phyloP scores from a whole-genome alignment of 2,888 invertebrate species.

The Erebia palarica region DNA sequence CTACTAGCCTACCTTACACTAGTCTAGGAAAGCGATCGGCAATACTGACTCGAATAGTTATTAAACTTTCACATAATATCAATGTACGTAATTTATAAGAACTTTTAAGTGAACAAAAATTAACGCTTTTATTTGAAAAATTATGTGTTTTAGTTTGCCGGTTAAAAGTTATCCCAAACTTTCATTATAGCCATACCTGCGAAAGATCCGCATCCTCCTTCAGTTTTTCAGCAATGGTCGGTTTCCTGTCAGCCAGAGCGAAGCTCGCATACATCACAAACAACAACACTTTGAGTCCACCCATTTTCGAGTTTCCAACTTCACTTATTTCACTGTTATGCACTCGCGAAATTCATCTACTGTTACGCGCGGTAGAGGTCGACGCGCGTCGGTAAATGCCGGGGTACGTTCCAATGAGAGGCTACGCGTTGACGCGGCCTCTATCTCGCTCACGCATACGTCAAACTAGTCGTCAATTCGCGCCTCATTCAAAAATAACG shows the following conservation, averaged over 20 bases:
- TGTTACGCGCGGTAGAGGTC: constrained; percentile 53
- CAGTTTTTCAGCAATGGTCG: constrained; percentile 84
- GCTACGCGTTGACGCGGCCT: constrained; percentile 53
- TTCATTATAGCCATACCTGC: constrained; percentile 73
- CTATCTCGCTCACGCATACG: constrained; percentile 58
- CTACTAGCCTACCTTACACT: no score
- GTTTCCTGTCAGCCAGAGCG: constrained; percentile 65
- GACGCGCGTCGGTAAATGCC: constrained; percentile 69
- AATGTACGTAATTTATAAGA: not conserved
- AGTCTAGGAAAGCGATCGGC: constrained; percentile 33
- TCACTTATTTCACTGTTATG: constrained; percentile 58
- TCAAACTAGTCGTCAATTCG: constrained; percentile 59
- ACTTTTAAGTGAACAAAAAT: not conserved
- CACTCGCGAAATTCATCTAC: constrained; percentile 69
- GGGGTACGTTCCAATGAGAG: constrained; percentile 51
- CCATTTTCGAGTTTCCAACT: constrained; percentile 51
- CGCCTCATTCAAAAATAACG: constrained; percentile 58
- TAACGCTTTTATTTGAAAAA: not conserved
- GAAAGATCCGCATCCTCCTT: constrained; percentile 85
- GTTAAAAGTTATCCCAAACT: constrained; percentile 26
- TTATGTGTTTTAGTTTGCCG: not conserved
- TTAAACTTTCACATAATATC: no score
- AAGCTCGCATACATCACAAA: constrained; percentile 66
- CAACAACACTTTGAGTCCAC: constrained; percentile 66
- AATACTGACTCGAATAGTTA: constrained; percentile 18